A percentile compares a stretch with the other conserved stretches of the same genome.
Conservation (phyloP, 2,888 invertebrate genomes). For the Listrodromus nycthemerus region DNA sequence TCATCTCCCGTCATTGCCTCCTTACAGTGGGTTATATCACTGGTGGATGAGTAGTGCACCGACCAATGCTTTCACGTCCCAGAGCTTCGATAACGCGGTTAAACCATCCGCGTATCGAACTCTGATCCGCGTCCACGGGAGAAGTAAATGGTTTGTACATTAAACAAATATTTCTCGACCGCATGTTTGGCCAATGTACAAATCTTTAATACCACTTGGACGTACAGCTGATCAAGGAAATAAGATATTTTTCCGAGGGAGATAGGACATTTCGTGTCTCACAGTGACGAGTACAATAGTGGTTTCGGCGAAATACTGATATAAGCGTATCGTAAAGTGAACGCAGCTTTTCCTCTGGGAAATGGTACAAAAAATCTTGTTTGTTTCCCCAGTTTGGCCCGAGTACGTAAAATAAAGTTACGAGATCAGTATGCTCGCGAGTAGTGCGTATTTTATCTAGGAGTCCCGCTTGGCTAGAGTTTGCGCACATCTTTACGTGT, state of each 20-base stretch:
- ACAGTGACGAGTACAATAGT: background rate
- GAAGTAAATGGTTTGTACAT: background rate
- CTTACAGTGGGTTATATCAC: slow-evolving; percentile 20
- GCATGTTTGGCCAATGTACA: too few species aligned
- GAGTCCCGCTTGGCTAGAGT: slow-evolving; percentile 31
- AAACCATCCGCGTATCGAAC: background rate
- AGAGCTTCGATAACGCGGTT: slow-evolving; percentile 15
- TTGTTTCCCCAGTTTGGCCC: background rate
- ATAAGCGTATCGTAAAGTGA: too few species aligned
- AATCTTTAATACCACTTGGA: too few species aligned
- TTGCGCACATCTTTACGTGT: slow-evolving; percentile 1
- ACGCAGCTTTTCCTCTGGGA: too few species aligned
- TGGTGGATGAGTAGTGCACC: slow-evolving; percentile 1
- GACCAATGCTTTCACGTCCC: slow-evolving; percentile 9
- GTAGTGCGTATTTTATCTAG: slow-evolving; percentile 39
- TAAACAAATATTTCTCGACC: too few species aligned
- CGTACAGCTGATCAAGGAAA: too few species aligned
- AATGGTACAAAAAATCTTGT: too few species aligned
- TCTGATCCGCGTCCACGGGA: background rate
- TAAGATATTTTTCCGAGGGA: too few species aligned
- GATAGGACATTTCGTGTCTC: too few species aligned
- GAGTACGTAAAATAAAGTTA: slow-evolving; percentile 21
- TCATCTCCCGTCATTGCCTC: slow-evolving; percentile 45
- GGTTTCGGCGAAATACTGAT: background rate
- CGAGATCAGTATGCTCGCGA: slow-evolving; percentile 45